These are phyloP conservation scores for Diadromus collaris DNA, from an alignment of 2,888 invertebrate genomes.

Conservation along the genomic window DNA sequence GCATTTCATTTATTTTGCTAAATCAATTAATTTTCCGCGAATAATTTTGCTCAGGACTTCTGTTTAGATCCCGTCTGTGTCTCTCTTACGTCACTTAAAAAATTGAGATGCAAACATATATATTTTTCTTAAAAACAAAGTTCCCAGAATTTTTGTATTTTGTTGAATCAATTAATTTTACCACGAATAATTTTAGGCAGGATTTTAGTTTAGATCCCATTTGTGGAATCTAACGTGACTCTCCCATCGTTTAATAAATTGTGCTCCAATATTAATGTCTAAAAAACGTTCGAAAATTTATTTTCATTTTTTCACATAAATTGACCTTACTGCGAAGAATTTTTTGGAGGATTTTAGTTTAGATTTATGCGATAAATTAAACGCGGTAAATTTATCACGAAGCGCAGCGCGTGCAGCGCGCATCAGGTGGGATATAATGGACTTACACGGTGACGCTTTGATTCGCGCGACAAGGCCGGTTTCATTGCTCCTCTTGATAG, in stretches of 20 bases:
- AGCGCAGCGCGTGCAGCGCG: conserved; percentile 7
- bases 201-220: background rate
- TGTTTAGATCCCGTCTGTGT: no score
- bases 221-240: conserved; percentile 27
- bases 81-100: no score
- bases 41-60: no score
- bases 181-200: background rate
- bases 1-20: background rate
- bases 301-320: background rate
- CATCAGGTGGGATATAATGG: conserved; percentile 19
- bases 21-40: background rate
- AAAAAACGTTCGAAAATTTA: background rate
- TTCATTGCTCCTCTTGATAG: conserved; percentile 68
- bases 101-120: no score
- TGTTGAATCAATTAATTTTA: background rate
- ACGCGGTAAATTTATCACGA: conserved; percentile 30
- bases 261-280: conserved; percentile 19
- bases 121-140: no score
- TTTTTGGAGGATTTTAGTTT: background rate
- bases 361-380: background rate
- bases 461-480: conserved; percentile 66
- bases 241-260: conserved; percentile 56
- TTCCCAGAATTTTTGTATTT: background rate
- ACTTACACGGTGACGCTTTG: conserved; percentile 51
- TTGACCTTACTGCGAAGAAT: background rate